Conservation (phyloP, 1,140 invertebrate genomes). For the Mycetomoellerius zeteki region DNA sequence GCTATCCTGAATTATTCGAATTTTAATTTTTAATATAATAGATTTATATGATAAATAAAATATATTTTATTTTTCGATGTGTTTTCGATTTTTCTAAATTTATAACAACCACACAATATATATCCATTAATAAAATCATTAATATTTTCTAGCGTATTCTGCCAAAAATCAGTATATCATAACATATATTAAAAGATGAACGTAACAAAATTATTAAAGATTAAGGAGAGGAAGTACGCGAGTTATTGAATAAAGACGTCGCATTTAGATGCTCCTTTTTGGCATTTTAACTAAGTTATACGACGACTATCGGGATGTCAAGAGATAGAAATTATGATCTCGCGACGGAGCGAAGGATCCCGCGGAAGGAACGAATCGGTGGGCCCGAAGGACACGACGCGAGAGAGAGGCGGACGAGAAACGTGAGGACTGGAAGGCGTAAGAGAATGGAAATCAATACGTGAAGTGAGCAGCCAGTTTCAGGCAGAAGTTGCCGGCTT, state of each 20-base stretch:
- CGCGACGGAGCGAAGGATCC: slow-evolving; percentile 47
- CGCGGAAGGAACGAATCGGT: slow-evolving; percentile 15
- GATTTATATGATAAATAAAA: not conserved
- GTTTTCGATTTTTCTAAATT: not conserved
- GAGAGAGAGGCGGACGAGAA: slow-evolving; percentile 81
- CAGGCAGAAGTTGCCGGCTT: slow-evolving; percentile 81
- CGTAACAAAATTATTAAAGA: slow-evolving; percentile 3
- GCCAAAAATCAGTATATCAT: not conserved
- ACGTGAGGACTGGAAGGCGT: slow-evolving; percentile 79
- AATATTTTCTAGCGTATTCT: not conserved
- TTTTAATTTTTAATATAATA: not conserved
- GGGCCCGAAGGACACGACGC: slow-evolving; percentile 36
- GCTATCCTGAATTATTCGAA: not conserved
- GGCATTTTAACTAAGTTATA: slow-evolving; percentile 34
- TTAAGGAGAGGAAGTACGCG: not conserved
- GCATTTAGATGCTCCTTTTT: slow-evolving; percentile 17
- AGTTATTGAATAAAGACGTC: not conserved
- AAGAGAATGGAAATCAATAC: slow-evolving; percentile 87
- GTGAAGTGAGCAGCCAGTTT: slow-evolving; percentile 86
- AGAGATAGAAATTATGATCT: slow-evolving; percentile 64
- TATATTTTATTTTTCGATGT: not conserved
- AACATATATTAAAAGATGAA: slow-evolving; percentile 4
- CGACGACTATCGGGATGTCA: slow-evolving; percentile 15
- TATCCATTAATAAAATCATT: not conserved
- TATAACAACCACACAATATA: not conserved